Percentiles rank a stretch among this genome's conserved stretches.
Evolutionary conservation across 1,140 invertebrate genomes (phyloP).

Genomic region (Psilanteris sp.): DNA sequence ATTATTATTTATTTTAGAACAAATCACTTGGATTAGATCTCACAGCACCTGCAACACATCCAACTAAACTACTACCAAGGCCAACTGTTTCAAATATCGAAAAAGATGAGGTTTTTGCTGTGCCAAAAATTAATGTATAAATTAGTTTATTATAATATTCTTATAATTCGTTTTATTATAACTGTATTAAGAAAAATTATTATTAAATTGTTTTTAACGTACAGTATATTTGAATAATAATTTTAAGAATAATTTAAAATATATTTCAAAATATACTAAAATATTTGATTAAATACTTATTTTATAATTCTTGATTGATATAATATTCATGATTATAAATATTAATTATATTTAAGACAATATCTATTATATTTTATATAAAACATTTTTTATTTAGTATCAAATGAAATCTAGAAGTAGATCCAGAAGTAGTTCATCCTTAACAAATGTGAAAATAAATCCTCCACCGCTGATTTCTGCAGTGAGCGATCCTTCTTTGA

Average conservation of each 20-base stretch:
- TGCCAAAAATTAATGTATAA: slow-evolving; percentile 77
- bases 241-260: too few species aligned
- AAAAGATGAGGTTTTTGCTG: slow-evolving; percentile 80
- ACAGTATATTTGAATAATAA: too few species aligned
- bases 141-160: background rate
- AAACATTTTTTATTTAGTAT: slow-evolving; percentile 70
- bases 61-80: slow-evolving; percentile 74
- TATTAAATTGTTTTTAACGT: too few species aligned
- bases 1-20: too few species aligned
- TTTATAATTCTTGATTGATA: too few species aligned
- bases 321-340: too few species aligned
- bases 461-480: slow-evolving; percentile 81
- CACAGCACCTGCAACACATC: slow-evolving; percentile 71
- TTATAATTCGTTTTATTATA: slow-evolving; percentile 6
- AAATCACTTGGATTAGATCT: slow-evolving; percentile 72
- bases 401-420: slow-evolving; percentile 78
- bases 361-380: background rate
- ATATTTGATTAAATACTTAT: too few species aligned
- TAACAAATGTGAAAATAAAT: slow-evolving; percentile 71
- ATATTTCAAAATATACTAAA: too few species aligned
- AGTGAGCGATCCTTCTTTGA: slow-evolving; percentile 81
- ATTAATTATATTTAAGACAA: too few species aligned
- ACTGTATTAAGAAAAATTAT: too few species aligned
- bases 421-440: slow-evolving; percentile 79
- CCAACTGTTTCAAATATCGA: slow-evolving; percentile 57